Evolutionary conservation across 2,888 invertebrate genomes (phyloP).

Genomic region (Torymus aiolomorphi): DNA sequence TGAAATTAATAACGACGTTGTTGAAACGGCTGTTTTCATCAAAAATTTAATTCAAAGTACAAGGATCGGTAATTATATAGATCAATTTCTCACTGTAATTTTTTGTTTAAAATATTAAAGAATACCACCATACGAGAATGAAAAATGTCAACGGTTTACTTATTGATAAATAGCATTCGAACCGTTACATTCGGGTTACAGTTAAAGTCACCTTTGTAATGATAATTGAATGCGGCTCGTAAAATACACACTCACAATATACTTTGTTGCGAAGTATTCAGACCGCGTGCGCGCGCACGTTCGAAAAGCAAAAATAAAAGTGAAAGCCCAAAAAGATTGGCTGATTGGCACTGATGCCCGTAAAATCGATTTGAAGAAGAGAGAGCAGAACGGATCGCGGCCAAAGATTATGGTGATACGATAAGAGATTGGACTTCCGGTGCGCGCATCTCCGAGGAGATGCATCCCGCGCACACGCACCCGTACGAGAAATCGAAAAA

Average conservation of each 20-base stretch:
- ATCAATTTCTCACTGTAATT: too few relatives aligned
- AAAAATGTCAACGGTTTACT: too few relatives aligned
- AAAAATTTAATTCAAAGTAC: too few relatives aligned
- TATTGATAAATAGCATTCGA: slow-evolving; percentile 3
- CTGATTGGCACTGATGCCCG: slow-evolving; percentile 12
- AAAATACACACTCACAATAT: not conserved
- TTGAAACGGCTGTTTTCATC: too few relatives aligned
- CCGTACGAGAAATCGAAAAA: slow-evolving; percentile 20
- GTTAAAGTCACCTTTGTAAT: not conserved
- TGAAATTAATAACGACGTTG: too few relatives aligned
- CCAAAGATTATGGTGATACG: slow-evolving; percentile 4
- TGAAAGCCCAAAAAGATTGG: slow-evolving; percentile 19
- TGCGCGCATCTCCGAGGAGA: not conserved
- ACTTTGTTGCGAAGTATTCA: not conserved
- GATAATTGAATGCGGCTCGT: not conserved
- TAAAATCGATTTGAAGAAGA: slow-evolving; percentile 40
- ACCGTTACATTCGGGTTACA: not conserved
- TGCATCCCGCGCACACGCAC: not conserved
- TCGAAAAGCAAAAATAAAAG: too few relatives aligned
- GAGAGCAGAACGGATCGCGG: slow-evolving; percentile 20
- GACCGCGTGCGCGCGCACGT: not conserved
- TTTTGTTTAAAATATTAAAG: too few relatives aligned
- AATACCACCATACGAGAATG: too few relatives aligned
- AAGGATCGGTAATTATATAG: too few relatives aligned
- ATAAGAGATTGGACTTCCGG: slow-evolving; percentile 47